Evolutionary conservation across 2,888 invertebrate species (phyloP).

Genomic region (Uropetala carovei): DNA sequence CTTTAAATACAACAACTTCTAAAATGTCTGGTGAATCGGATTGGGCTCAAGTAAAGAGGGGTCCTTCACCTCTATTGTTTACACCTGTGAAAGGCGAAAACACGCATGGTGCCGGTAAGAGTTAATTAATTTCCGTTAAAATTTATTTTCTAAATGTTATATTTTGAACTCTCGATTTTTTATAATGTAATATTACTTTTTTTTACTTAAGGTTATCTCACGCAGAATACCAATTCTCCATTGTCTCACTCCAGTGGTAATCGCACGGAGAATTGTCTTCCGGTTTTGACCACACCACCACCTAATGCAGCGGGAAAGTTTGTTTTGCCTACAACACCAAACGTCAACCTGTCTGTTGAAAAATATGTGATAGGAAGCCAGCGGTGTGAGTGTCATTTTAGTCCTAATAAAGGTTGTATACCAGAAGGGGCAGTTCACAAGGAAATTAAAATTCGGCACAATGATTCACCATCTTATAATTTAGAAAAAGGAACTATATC

Average conservation of each 20-base stretch:
- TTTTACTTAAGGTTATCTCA: neutral
- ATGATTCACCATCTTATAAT: no score
- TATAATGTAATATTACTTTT: neutral
- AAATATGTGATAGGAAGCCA: no score
- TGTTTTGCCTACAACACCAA: no score
- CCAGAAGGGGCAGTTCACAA: no score
- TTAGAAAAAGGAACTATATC: neutral
- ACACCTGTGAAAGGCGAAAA: conserved; percentile 49
- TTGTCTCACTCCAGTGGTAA: neutral
- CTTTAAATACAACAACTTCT: neutral
- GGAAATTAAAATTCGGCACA: no score
- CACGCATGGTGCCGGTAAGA: conserved; percentile 35
- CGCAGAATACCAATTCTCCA: neutral
- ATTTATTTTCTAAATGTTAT: neutral
- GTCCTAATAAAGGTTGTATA: no score
- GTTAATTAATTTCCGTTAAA: neutral
- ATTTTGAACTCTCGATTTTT: no score
- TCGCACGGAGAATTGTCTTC: neutral
- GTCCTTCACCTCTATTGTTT: conserved; percentile 22
- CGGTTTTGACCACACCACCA: neutral
- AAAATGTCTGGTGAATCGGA: neutral
- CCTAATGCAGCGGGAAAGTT: neutral
- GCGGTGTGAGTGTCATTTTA: no score
- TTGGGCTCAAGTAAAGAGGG: neutral
- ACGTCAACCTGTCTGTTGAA: no score